Conservation (phyloP, 2,888 invertebrate species). For the Acronicta alni region DNA sequence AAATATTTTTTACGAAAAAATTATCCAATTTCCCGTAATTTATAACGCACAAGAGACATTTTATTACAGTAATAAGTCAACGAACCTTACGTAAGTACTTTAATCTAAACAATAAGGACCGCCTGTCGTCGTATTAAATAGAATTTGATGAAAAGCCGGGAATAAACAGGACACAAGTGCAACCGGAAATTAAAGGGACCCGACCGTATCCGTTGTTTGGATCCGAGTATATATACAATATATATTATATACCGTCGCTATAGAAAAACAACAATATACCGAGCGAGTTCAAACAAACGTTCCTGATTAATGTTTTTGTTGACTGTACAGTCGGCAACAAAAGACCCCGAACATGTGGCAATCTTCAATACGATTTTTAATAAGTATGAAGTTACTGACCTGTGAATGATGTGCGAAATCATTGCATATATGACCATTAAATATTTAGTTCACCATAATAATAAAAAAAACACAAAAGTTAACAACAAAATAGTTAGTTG, state of each 20-base stretch:
- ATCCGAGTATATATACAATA: conserved; percentile 40
- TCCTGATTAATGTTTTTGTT: conserved; percentile 61
- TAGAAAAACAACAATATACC: conserved; percentile 69
- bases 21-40: conserved; percentile 36
- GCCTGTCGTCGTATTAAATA: conserved; percentile 52
- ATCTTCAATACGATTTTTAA: too few relatives aligned
- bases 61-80: conserved; percentile 49
- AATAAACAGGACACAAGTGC: conserved; percentile 75
- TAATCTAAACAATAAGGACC: conserved; percentile 54
- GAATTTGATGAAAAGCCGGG: conserved; percentile 70
- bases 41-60: conserved; percentile 37
- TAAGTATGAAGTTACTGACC: too few relatives aligned
- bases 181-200: conserved; percentile 80
- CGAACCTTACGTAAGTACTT: conserved; percentile 37
- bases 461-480: too few relatives aligned
- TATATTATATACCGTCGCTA: conserved; percentile 49
- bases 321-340: too few relatives aligned
- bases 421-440: too few relatives aligned
- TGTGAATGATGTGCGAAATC: too few relatives aligned
- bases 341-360: too few relatives aligned
- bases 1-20: conserved; percentile 11
- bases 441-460: too few relatives aligned
- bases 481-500: too few relatives aligned
- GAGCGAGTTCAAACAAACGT: conserved; percentile 55
- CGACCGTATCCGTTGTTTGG: conserved; percentile 66